Percentiles rank a stretch among this genome's conserved stretches.
Conservation (phyloP, 2,113 vertebrate species). For the Lepus europaeus region DNA sequence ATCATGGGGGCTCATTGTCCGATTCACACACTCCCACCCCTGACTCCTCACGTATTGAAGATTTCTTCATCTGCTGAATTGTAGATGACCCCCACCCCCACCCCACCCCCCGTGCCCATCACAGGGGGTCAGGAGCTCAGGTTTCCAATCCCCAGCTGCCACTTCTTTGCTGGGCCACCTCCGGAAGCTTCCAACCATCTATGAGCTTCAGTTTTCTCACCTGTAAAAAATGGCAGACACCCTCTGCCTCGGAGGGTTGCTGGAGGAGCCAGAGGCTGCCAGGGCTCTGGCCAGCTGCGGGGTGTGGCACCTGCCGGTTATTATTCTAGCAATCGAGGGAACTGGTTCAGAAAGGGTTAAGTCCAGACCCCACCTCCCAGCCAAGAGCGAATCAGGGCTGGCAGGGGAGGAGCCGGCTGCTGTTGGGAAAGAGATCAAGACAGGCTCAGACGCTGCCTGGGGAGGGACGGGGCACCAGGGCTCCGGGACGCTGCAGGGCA, state of each 20-base stretch:
- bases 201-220: neutral
- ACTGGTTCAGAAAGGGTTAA: conserved; percentile 76
- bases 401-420: conserved; percentile 73
- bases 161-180: neutral
- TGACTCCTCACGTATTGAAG: neutral
- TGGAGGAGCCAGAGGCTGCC: neutral
- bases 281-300: neutral
- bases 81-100: too few relatives aligned
- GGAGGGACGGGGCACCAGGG: neutral
- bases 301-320: neutral
- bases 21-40: rapidly evolving
- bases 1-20: neutral
- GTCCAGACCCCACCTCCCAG: conserved; percentile 68
- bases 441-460: conserved; percentile 6
- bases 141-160: neutral
- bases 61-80: neutral
- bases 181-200: neutral
- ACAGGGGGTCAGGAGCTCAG: neutral
- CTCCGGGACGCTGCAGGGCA: neutral
- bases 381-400: conserved; percentile 66
- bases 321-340: neutral
- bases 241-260: neutral
- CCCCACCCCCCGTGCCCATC: too few relatives aligned
- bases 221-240: neutral
- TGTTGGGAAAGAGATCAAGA: neutral